Conservation (phyloP, 2,797 vertebrate species). For the Tiaroga cobitis region DNA sequence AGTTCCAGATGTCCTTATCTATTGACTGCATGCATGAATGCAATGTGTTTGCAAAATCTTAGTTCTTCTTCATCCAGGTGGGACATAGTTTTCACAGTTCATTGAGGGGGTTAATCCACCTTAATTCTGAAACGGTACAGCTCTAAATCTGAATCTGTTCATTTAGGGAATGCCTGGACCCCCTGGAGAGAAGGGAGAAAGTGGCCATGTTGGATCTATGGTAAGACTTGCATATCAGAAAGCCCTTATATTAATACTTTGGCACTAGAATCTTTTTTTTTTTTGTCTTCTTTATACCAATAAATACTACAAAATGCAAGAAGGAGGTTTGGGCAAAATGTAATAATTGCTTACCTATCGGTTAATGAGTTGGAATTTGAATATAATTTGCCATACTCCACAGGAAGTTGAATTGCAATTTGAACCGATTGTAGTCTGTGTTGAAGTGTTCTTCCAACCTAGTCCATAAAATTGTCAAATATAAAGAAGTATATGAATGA, state of each 20-base stretch:
- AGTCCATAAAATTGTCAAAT: neutral
- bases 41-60: conserved; percentile 26
- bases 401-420: neutral
- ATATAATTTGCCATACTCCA: neutral
- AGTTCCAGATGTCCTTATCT: conserved; percentile 33
- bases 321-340: neutral
- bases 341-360: neutral
- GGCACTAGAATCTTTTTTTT: conserved; percentile 36
- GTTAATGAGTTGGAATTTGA: neutral
- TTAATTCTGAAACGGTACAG: neutral
- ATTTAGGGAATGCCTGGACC: conserved; percentile 86
- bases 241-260: conserved; percentile 7
- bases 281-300: conserved; percentile 10
- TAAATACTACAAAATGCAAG: neutral
- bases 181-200: conserved; percentile 88
- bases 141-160: conserved; percentile 22
- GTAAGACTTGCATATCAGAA: conserved; percentile 68
- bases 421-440: neutral
- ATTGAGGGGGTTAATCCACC: conserved; percentile 21
- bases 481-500: neutral
- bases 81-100: conserved; percentile 11
- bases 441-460: neutral
- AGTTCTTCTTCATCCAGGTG: neutral
- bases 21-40: conserved; percentile 18
- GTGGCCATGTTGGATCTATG: conserved; percentile 84